Base-by-base conservation (phyloP, 2,113 vertebrate species). In the Hymenochirus boettgeri region DNA sequence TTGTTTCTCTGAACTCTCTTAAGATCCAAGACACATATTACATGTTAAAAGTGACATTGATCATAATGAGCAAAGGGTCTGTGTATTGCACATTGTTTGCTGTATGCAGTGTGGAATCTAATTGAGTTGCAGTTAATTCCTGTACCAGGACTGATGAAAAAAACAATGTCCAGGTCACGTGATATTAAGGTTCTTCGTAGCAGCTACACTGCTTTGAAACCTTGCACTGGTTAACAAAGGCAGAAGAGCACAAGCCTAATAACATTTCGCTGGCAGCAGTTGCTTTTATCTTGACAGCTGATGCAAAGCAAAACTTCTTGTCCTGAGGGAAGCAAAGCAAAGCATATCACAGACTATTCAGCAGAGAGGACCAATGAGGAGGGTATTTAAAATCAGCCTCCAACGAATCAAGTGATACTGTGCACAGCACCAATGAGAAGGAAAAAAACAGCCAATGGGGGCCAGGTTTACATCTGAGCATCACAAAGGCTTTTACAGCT, bases 401-500 rank as follows among this genome's bases (percentile, higher is more conserved):
- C 33, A 53, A n/a, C 65, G 46, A 60, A 69, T 69, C 10, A 60
- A 45, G 51, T 45, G 37, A 11, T 50, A 27, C 47, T 45, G 47
- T 53, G 47, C 57, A 52, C 45, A n/a, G 27, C 47, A 29, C 65
- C 57, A 57, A 52, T 60, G 39, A 25, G 33, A 39, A 25, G 24
- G 6, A n/a, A 48, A n/a, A 26, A 47, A 50, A 7, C 56, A 69
- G 11, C 65, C 65, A 69, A 69, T 69, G 24, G 50, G 24, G 33
- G n/a, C 35, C 56, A 21, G 24, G 24, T 21, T 69, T 69, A 60
- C 65, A 69, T 69, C 56, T 37, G 47, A 69, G 57, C 57, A 69
- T 53, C 57, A 46, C 65, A 59, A 33, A 69, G n/a, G 56, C 65
- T 59, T 45, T 39, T 51, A 53, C 65, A 69, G 56, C 65, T 69